These are phyloP conservation scores for Hypotaenidia philippensis DNA, from an alignment of 2,797 vertebrate genomes.

Conservation along the genomic window DNA sequence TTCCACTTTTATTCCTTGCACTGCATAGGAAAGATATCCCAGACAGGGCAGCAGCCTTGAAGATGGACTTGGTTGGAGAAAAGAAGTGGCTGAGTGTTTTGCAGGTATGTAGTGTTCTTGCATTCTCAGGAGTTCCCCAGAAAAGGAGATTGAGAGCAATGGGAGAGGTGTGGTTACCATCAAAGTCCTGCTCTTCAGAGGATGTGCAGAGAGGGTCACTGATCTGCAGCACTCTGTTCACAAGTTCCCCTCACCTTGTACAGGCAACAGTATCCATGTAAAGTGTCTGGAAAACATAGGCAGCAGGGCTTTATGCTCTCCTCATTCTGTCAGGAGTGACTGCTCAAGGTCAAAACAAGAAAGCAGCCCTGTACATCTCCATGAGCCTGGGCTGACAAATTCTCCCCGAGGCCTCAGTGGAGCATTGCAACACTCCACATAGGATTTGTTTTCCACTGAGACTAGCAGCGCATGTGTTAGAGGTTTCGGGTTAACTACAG, in stretches of 20 bases:
- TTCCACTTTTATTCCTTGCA: background rate
- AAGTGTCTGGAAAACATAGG: background rate
- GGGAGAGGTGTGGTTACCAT: background rate
- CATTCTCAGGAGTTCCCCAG: background rate
- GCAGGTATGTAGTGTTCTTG: background rate
- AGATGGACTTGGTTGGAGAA: background rate
- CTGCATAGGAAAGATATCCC: background rate
- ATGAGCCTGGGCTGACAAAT: background rate
- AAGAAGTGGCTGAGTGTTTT: background rate
- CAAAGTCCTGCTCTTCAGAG: background rate
- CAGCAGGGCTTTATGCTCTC: background rate
- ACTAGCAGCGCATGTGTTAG: background rate
- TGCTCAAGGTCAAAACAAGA: background rate
- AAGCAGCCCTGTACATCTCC: background rate
- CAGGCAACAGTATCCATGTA: fast-evolving
- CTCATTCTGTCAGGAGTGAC: background rate
- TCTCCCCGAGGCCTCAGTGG: background rate
- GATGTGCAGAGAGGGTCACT: background rate
- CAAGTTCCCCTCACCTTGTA: fast-evolving
- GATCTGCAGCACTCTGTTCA: background rate
- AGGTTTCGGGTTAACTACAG: background rate
- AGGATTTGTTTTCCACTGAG: background rate
- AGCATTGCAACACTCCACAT: background rate
- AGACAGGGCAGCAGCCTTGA: background rate
- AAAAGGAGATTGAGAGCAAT: background rate